phyloP scores from a whole-genome alignment of 2,888 invertebrate genomes.

The Tipula lateralis region DNA sequence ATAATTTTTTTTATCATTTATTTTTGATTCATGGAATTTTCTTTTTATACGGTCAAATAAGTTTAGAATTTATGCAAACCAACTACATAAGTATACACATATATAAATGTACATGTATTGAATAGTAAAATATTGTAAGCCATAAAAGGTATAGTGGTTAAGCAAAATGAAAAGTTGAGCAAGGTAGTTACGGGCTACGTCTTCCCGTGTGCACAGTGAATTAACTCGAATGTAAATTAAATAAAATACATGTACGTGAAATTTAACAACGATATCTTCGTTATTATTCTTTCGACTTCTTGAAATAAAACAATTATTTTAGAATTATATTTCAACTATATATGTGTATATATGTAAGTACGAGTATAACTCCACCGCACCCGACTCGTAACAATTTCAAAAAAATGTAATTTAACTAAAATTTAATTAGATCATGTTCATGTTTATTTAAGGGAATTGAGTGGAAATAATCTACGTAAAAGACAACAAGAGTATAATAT shows the following conservation, averaged over 20 bases:
- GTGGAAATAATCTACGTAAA: neutral
- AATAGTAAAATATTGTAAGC: neutral
- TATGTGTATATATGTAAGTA: neutral
- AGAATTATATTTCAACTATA: neutral
- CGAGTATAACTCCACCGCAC: neutral
- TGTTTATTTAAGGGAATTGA: conserved; percentile 9
- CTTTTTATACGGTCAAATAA: conserved; percentile 15
- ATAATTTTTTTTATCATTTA: neutral
- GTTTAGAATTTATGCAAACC: conserved; percentile 1
- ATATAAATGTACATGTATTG: neutral
- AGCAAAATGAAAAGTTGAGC: neutral
- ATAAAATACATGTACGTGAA: neutral
- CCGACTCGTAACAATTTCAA: neutral
- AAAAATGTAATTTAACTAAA: conserved; percentile 1
- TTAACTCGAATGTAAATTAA: neutral
- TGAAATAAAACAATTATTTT: neutral
- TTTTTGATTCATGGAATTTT: conserved; percentile 15
- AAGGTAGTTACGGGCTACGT: neutral
- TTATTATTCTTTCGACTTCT: neutral
- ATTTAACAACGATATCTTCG: neutral
- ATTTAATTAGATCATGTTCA: conserved; percentile 19
- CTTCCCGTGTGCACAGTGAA: neutral
- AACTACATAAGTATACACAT: neutral
- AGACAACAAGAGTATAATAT: neutral
- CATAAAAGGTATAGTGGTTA: neutral